Base-by-base conservation (phyloP, 2,113 vertebrate genomes). In the Coracopsis vasa region DNA sequence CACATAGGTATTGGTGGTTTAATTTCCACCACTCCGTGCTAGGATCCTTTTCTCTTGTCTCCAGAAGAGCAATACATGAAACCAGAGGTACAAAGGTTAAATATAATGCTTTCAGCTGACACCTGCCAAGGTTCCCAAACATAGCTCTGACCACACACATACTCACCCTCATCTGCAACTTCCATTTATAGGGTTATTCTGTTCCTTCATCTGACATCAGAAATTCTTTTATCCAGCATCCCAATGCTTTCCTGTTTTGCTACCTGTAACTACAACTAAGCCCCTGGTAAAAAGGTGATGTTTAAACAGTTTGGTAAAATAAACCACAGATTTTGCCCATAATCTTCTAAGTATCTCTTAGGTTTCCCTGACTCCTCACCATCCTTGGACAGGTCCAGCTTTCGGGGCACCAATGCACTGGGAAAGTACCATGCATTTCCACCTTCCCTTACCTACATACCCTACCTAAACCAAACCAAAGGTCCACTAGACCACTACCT, bases 141-240 rank as follows among this genome's bases (percentile, higher is more conserved):
- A n/a, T 44, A 80, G 10, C 14, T 16, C 28, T 45, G 64, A 53
- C 24, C 56, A 65, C 18, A 62, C 7, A 44, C 14, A n/a, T 29
- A 19, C 15, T 44, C 41, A 80, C 20, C 24, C 42, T 80, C 25
- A 54, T 51, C 39, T 83, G 41, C 53, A 88, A 25, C 20, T 75
- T 79, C 31, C 66, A 45, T 0, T 0, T 13, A 6, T 37, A 60
- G 0, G 0, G 56, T 51, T 75, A n/a, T 9, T 48, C 33, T 72
- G 13, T 88, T 94, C 31, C 35, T 60, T 16, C 23, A 31, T 10
- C 41, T 45, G 37, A 73, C 16, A 61, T 35, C 0, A 92, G 75
- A 80, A 86, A 44, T 44, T 60, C 5, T 39, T 80, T 82, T 39
- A 44, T 11, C 29, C 47, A 94, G 16, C 12, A 70, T 72, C 35